Evolutionary conservation across 2,113 vertebrate genomes (phyloP).

Genomic region (Scopus umbretta): DNA sequence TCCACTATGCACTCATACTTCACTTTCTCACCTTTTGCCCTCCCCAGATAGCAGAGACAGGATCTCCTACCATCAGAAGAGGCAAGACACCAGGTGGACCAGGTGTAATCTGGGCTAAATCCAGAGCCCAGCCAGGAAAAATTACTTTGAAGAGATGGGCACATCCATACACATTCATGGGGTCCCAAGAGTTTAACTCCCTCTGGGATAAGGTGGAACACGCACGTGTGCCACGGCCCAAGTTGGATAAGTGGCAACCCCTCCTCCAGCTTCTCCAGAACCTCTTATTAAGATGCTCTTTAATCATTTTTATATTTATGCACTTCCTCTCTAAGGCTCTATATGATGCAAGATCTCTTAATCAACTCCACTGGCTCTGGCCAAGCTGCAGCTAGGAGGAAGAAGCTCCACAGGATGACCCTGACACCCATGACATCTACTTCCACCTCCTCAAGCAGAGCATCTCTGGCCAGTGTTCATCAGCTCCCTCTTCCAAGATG

Average conservation of each 20-base stretch:
- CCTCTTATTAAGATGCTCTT: not conserved
- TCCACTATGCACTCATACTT: not conserved
- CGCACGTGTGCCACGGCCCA: fast-evolving
- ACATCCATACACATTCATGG: not conserved
- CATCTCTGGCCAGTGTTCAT: not conserved
- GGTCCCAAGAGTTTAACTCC: not conserved
- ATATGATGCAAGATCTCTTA: not conserved
- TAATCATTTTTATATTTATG: not conserved
- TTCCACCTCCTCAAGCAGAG: not conserved
- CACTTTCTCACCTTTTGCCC: not conserved
- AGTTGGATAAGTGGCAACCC: not conserved
- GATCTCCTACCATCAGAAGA: not conserved
- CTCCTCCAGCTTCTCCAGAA: not conserved
- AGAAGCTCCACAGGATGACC: not conserved
- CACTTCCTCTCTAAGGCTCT: not conserved
- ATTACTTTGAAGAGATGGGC: not conserved
- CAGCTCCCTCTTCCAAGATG: not conserved
- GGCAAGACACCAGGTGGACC: not conserved
- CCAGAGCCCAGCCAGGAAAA: not conserved
- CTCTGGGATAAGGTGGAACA: not conserved
- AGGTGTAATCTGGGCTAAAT: not conserved
- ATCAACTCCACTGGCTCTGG: not conserved
- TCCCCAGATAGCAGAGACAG: not conserved
- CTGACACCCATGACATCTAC: fast-evolving
- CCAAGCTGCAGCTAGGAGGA: not conserved